Conservation (phyloP, 30 jellyfish, hydroid and myxozoan species). For the Mastigias papua region DNA sequence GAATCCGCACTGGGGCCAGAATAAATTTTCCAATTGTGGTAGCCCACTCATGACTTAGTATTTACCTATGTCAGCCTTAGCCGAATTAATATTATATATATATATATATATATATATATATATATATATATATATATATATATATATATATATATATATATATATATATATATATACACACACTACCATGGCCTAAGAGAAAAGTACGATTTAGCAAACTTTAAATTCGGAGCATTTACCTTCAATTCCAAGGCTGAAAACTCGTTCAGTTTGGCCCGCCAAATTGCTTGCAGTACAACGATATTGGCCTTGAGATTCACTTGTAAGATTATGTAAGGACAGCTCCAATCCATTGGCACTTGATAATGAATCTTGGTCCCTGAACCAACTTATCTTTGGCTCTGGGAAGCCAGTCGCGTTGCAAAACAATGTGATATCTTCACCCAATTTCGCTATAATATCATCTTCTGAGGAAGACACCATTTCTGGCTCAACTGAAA, state of each 20-base stretch:
- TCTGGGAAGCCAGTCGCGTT: conserved; percentile 83
- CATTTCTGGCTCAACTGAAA: conserved; percentile 87
- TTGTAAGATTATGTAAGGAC: conserved; percentile 29
- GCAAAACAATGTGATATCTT: conserved; percentile 53
- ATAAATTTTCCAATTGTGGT: no score
- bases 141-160: no score
- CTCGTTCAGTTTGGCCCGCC: conserved; percentile 84
- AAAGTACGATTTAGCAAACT: not conserved
- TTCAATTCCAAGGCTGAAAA: conserved; percentile 74
- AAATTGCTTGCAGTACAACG: conserved; percentile 82
- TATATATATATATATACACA: no score
- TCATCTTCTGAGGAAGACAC: conserved; percentile 44
- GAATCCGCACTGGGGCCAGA: no score
- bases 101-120: no score
- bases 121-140: no score
- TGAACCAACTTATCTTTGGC: conserved; percentile 80
- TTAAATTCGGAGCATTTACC: conserved; percentile 36
- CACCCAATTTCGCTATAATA: conserved; percentile 59
- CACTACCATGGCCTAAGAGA: not conserved
- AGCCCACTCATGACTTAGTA: no score
- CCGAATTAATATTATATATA: no score
- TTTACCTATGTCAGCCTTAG: no score
- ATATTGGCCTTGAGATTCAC: conserved; percentile 91
- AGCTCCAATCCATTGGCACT: conserved; percentile 10
- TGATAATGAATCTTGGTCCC: not conserved